phyloP scores from a whole-genome alignment of 2,797 vertebrate genomes.

The Tapirus indicus region DNA sequence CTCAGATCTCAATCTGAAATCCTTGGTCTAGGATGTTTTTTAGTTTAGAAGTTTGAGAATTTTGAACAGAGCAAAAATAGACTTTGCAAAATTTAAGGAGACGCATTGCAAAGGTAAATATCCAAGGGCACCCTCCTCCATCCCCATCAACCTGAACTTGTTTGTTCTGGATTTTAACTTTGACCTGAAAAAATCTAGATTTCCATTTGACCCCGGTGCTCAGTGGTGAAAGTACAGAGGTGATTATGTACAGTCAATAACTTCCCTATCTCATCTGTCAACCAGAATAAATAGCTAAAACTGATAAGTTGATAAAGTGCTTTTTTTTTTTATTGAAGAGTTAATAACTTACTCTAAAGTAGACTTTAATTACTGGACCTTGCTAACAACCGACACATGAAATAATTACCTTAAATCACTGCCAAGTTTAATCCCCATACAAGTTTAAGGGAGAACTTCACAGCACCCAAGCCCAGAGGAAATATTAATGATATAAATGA shows the following conservation, averaged over 20 bases:
- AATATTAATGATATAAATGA: slow-evolving; percentile 73
- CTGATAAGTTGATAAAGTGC: slow-evolving; percentile 80
- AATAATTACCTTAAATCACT: slow-evolving; percentile 84
- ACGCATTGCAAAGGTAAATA: slow-evolving; percentile 71
- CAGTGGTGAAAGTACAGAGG: slow-evolving; percentile 80
- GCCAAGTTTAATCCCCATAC: slow-evolving; percentile 79
- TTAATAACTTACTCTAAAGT: slow-evolving; percentile 82
- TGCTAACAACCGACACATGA: slow-evolving; percentile 81
- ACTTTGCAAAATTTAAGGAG: slow-evolving; percentile 72
- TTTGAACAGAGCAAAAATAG: slow-evolving; percentile 61
- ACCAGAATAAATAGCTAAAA: slow-evolving; percentile 82
- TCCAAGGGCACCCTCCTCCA: slow-evolving; percentile 22
- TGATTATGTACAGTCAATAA: slow-evolving; percentile 80
- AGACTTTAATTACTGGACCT: slow-evolving; percentile 82
- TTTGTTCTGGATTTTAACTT: slow-evolving; percentile 85
- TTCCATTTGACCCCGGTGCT: slow-evolving; percentile 79
- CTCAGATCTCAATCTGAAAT: slow-evolving; percentile 71
- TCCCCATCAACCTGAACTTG: not conserved
- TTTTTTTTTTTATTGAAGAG: slow-evolving; percentile 82
- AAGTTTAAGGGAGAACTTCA: slow-evolving; percentile 77
- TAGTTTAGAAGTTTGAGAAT: slow-evolving; percentile 71
- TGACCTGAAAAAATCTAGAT: slow-evolving; percentile 76
- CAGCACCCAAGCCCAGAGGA: slow-evolving; percentile 57
- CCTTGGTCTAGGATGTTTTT: slow-evolving; percentile 60
- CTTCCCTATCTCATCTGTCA: slow-evolving; percentile 82